phyloP scores from a whole-genome alignment of 2,888 invertebrate genomes.

The Epiblema foenella region DNA sequence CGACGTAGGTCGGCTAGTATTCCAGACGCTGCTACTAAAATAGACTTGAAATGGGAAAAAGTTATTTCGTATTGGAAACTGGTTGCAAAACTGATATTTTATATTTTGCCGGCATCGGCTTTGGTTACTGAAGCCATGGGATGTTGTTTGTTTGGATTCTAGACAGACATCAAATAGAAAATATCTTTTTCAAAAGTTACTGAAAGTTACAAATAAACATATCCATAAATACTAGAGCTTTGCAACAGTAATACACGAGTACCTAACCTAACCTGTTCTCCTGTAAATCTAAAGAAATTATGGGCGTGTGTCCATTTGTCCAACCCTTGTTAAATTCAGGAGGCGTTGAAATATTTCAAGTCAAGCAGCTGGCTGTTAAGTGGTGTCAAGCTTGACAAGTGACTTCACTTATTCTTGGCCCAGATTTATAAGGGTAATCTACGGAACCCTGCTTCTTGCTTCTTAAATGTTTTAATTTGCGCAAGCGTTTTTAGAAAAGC shows the following conservation, averaged over 20 bases:
- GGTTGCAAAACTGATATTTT: neutral
- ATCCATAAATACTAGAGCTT: too few relatives aligned
- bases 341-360: constrained; percentile 27
- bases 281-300: neutral
- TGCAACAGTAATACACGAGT: too few relatives aligned
- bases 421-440: constrained; percentile 22
- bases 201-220: too few relatives aligned
- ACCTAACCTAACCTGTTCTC: neutral
- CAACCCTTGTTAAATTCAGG: constrained; percentile 15
- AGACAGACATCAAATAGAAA: too few relatives aligned
- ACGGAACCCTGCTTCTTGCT: neutral
- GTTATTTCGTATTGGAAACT: neutral
- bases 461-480: neutral
- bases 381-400: constrained; percentile 23
- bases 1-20: neutral
- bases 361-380: constrained; percentile 22
- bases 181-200: too few relatives aligned
- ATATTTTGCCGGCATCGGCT: neutral
- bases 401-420: constrained; percentile 19
- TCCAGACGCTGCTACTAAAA: neutral
- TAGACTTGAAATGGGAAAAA: constrained; percentile 1
- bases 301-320: neutral
- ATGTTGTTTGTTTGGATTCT: neutral
- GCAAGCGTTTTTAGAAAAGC: neutral
- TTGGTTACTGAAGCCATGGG: neutral